Percentiles rank a stretch among this genome's conserved stretches.
phyloP scores from a whole-genome alignment of 1,140 invertebrate species.

The Steinernema khuongi region DNA sequence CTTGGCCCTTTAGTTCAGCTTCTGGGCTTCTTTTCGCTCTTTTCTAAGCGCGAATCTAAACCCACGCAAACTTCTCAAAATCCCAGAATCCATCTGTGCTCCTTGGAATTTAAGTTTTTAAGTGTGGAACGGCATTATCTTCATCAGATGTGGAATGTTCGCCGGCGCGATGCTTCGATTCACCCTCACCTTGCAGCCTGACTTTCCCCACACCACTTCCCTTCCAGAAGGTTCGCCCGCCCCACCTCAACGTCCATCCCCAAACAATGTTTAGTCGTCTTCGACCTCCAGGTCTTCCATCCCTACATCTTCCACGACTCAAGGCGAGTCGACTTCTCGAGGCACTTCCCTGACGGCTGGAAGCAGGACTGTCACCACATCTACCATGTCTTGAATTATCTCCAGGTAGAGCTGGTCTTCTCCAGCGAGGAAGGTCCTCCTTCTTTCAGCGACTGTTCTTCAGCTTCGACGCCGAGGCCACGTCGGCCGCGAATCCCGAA shows the following conservation, averaged over 20 bases:
- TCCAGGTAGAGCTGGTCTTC: background rate
- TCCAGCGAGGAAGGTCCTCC: background rate
- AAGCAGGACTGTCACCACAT: background rate
- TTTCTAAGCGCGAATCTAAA: too few relatives aligned
- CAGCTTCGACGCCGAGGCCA: background rate
- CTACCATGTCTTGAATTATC: background rate
- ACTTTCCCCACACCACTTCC: background rate
- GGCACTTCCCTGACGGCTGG: background rate
- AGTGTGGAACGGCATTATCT: constrained; percentile 3
- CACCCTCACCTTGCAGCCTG: background rate
- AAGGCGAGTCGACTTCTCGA: background rate
- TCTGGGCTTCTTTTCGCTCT: too few relatives aligned
- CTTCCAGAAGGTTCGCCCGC: too few relatives aligned
- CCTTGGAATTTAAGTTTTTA: too few relatives aligned
- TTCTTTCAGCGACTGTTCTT: background rate
- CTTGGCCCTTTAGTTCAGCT: too few relatives aligned
- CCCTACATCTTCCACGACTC: background rate
- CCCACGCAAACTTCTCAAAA: too few relatives aligned
- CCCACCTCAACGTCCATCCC: too few relatives aligned
- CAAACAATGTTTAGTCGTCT: too few relatives aligned
- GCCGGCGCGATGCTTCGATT: background rate
- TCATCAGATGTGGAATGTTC: background rate
- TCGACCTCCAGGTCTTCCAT: background rate
- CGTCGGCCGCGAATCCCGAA: background rate
- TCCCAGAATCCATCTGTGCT: too few relatives aligned